Base-by-base conservation (phyloP, 1,140 invertebrate genomes). In the Chironomus striatipennis region DNA sequence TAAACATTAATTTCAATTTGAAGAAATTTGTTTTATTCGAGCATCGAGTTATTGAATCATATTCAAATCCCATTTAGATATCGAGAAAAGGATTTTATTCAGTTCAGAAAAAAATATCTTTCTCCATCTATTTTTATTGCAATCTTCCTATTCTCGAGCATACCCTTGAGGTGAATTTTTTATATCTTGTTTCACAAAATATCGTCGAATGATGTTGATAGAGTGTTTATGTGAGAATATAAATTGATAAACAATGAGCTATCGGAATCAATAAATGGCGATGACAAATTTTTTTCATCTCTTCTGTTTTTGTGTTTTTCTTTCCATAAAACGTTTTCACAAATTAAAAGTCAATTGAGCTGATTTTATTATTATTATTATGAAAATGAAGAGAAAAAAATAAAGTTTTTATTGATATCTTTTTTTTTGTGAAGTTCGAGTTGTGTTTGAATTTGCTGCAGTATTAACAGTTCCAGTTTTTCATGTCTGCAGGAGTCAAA, bases 351-450 rank as follows among this genome's bases (percentile, higher is more conserved):
- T 57, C 12, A 57, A 57, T 15, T 57, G 47, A 57, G 47, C 47
- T 10, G 47, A 57, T 57, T 57, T 57, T 57, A 57, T 57, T 57
- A 47, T 57, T 57, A 47, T 34, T 47, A 57, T 57, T 57, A 57
- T 57, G 47, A 57, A 15, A 57, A 34, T 5, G n/a, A 34, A 34
- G 24, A 34, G 5, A 34, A 15, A n/a, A 12, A n/a, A 12, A 57
- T 15, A 15, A 5, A n/a, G 12, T 15, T 57, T 5, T 57, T 57
- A 10, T 57, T 5, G n/a, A 5, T n/a, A 57, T 12, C 47, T 57
- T 57, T n/a, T 57, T 57, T 57, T n/a, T 57, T 57, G 47, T 57
- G 47, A 12, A 57, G 24, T 34, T 34, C 2, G 5, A 34, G 24
- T 34, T 34, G n/a, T n/a, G n/a, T n/a, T n/a, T n/a, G n/a, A n/a